Conservation (phyloP, 2,113 vertebrate species). For the Parus major region DNA sequence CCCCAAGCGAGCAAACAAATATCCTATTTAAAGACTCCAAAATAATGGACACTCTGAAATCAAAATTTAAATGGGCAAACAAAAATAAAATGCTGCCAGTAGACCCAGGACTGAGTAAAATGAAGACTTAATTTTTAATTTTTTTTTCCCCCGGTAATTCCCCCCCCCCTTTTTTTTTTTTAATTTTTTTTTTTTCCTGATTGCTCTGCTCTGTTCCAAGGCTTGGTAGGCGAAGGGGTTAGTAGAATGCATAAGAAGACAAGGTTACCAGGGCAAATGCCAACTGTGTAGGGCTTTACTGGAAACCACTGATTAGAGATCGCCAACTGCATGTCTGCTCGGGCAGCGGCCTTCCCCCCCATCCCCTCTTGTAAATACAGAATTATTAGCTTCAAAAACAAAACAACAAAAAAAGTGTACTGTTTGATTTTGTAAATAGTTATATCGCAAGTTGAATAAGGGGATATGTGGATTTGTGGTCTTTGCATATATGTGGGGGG, state of each 20-base stretch:
- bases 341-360: constrained; percentile 77
- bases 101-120: constrained; percentile 84
- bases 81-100: constrained; percentile 80
- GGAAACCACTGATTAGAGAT: constrained; percentile 82
- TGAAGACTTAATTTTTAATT: constrained; percentile 61
- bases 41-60: constrained; percentile 82
- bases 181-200: no score
- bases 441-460: constrained; percentile 89
- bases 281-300: constrained; percentile 73
- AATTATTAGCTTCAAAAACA: constrained; percentile 85
- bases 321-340: constrained; percentile 85
- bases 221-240: constrained; percentile 76
- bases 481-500: constrained; percentile 92
- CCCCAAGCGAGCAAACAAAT: constrained; percentile 80
- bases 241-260: constrained; percentile 79
- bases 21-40: constrained; percentile 83
- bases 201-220: constrained; percentile 68
- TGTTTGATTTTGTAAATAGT: constrained; percentile 99
- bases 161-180: not conserved
- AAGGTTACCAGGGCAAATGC: constrained; percentile 80
- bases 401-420: constrained; percentile 81
- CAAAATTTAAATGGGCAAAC: constrained; percentile 63
- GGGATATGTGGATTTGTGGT: constrained; percentile 92
- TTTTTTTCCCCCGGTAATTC: not conserved
- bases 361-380: constrained; percentile 88